phyloP scores from a whole-genome alignment of 2,113 vertebrate species.

The Chaetops frenatus region DNA sequence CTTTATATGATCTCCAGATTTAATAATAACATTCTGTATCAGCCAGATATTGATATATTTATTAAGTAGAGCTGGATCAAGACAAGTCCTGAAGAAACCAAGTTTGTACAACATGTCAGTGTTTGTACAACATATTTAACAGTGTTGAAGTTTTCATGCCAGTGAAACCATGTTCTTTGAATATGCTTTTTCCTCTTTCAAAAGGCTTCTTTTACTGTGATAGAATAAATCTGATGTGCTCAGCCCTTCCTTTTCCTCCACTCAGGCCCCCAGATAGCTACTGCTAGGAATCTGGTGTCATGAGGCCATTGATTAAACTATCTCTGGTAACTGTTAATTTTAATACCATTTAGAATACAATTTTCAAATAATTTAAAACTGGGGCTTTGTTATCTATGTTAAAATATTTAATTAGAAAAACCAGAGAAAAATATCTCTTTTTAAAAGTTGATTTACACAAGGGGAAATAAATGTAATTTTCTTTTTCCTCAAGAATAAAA shows the following conservation, averaged over 20 bases:
- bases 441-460: background rate
- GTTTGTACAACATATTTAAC: too few relatives aligned
- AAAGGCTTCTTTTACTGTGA: background rate
- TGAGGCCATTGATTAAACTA: background rate
- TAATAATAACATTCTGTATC: background rate
- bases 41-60: background rate
- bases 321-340: background rate
- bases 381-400: accelerated
- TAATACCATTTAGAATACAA: background rate
- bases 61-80: background rate
- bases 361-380: background rate
- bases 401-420: background rate
- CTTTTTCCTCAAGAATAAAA: background rate
- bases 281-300: background rate
- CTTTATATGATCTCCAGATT: background rate
- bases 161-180: background rate
- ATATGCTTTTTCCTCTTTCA: background rate
- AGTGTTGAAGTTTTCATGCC: too few relatives aligned
- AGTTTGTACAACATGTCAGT: too few relatives aligned
- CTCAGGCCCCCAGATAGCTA: background rate
- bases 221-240: background rate
- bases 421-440: accelerated
- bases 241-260: background rate
- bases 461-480: background rate
- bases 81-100: background rate